A percentile compares a stretch with the other conserved stretches of the same genome.
Conservation (phyloP, 2,113 vertebrate species). For the Pantherophis guttatus region DNA sequence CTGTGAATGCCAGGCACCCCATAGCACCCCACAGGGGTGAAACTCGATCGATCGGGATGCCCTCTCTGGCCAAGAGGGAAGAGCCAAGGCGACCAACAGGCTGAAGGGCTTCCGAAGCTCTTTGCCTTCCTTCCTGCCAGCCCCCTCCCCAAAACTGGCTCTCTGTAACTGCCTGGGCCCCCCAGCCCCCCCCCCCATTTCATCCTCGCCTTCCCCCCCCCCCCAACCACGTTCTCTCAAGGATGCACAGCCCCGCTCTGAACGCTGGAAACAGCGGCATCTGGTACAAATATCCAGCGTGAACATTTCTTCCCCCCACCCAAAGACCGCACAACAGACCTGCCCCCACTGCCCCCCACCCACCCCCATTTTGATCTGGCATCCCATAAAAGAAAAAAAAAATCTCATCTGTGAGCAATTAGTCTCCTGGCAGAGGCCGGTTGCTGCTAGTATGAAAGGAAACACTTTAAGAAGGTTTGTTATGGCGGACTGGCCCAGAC, state of each 20-base stretch:
- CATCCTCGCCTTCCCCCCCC: not conserved
- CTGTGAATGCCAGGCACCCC: not conserved
- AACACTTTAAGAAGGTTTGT: slow-evolving; percentile 57
- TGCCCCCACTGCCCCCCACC: not conserved
- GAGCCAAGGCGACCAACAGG: not conserved
- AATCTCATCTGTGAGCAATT: slow-evolving; percentile 72
- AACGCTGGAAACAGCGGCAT: slow-evolving; percentile 60
- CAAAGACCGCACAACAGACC: slow-evolving; percentile 52
- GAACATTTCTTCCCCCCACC: slow-evolving; percentile 55
- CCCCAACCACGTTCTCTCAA: not conserved
- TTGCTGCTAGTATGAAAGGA: slow-evolving; percentile 65
- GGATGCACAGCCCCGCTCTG: slow-evolving; percentile 43
- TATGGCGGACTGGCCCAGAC: slow-evolving; percentile 42
- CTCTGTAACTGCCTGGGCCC: not conserved
- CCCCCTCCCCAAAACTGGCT: not conserved
- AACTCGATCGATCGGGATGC: not conserved
- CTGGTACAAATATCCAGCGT: slow-evolving; percentile 59
- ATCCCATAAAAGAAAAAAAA: slow-evolving; percentile 46
- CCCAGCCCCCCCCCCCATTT: not conserved
- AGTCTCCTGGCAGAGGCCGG: slow-evolving; percentile 60
- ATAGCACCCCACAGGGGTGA: not conserved
- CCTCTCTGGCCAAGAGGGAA: not conserved
- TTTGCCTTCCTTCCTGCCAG: not conserved
- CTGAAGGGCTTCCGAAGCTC: not conserved
- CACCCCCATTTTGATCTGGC: slow-evolving; percentile 55